Base-by-base conservation (phyloP, 2,888 invertebrate species). In the Drosophila niveifrons region DNA sequence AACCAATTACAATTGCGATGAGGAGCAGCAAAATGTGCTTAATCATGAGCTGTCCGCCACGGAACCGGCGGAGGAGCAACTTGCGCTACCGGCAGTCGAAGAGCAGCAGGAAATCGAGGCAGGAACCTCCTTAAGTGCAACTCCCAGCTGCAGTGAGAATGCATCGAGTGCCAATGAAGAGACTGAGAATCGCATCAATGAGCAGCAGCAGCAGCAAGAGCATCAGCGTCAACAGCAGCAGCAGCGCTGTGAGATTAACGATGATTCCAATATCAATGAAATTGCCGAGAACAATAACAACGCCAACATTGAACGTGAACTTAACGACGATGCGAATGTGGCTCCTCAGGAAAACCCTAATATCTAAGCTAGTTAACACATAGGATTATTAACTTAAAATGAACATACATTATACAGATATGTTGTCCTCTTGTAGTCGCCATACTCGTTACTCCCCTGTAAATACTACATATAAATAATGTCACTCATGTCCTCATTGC, bases 261-360 rank as follows among this genome's bases (percentile, higher is more conserved):
- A 88, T 57, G 82, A 90, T 57, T 79, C 73, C 28, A 92, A 92
- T 57, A 90, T 92, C 15, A 92, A 92, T 83, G 92, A 92, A 81
- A 92, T 92, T 44, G 92, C 92, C 23, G 92, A 92, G 67, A 92
- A 92, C 58, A 91, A 92, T 67, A 92, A 92, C 55, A 92, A 92
- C 75, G 92, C 92, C 52, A 92, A 92, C 63, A 90, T 92, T 56
- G 92, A 92, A 82, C 89, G 92, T 11, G 91, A 91, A 80, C 69
- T 92, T 47, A 90, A 90, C 61, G 91, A 92, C 50, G 91, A 91
- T 66, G 85, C 85, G 18, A 69, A 75, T 56, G 72, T 76, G 62
- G 82, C 71, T 71, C 73, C 71, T 71, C 73, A 87, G 72, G 85
- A 80, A 66, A 72, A 79, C 23, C 69, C 43, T 44, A 55, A 71